These are phyloP conservation scores for Electrophaes corylata DNA, from an alignment of 2,888 invertebrate genomes.

Conservation along the genomic window DNA sequence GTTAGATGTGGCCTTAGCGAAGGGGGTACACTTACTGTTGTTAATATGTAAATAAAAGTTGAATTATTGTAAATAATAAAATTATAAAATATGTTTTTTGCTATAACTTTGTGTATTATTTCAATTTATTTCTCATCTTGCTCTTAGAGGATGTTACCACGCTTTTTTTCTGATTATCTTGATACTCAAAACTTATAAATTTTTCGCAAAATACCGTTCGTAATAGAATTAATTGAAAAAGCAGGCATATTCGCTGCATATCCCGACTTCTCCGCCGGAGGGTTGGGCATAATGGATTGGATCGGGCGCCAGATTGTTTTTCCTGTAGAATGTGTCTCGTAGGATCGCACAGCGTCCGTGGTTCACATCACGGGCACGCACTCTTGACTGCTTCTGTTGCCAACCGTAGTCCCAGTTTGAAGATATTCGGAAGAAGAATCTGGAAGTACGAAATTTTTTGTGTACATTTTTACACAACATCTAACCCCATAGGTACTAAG, in stretches of 20 bases:
- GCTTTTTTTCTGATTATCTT: not conserved
- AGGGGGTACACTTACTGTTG: slow-evolving; percentile 75
- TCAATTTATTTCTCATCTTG: slow-evolving; percentile 1
- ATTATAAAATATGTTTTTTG: slow-evolving; percentile 83
- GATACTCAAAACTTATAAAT: not conserved
- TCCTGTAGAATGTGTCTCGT: slow-evolving; percentile 83
- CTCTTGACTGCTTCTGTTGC: slow-evolving; percentile 75
- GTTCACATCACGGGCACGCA: slow-evolving; percentile 65
- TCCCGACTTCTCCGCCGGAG: slow-evolving; percentile 62
- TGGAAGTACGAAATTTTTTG: slow-evolving; percentile 41
- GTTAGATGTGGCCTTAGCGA: slow-evolving; percentile 71
- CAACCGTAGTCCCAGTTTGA: slow-evolving; percentile 85
- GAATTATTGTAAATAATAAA: slow-evolving; percentile 83
- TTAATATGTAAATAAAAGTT: slow-evolving; percentile 84
- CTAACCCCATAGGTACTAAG: too few relatives aligned
- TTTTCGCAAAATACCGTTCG: not conserved
- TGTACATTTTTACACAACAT: too few relatives aligned
- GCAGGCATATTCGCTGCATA: slow-evolving; percentile 74
- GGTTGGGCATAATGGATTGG: slow-evolving; percentile 82
- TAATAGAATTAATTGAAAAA: slow-evolving; percentile 40
- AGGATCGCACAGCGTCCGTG: slow-evolving; percentile 80
- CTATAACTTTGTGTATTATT: slow-evolving; percentile 63
- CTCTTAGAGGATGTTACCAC: too few relatives aligned
- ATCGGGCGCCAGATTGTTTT: slow-evolving; percentile 81
- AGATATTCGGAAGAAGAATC: slow-evolving; percentile 79